Conservation (phyloP, 2,113 vertebrate genomes). For the Penelope pileata region DNA sequence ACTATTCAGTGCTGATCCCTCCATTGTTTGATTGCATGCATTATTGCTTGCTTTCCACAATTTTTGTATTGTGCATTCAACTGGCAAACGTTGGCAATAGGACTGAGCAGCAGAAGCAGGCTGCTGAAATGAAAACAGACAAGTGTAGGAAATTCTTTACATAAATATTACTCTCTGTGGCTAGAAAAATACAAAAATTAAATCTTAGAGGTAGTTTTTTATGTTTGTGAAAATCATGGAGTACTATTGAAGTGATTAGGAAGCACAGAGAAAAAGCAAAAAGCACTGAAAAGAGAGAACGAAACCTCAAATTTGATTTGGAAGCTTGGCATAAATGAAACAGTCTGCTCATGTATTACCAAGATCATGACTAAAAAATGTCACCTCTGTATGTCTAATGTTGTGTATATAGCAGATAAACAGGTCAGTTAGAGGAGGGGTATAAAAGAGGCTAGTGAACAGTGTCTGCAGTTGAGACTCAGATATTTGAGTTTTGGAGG, state of each 20-base stretch:
- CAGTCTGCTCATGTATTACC: not conserved
- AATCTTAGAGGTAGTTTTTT: not conserved
- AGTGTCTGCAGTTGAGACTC: not conserved
- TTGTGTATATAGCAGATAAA: not conserved
- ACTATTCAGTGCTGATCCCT: slow-evolving; percentile 10
- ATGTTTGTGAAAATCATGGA: not conserved
- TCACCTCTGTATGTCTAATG: not conserved
- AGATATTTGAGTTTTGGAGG: not conserved
- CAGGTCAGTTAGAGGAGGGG: not conserved
- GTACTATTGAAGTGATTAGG: not conserved
- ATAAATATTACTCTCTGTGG: not conserved
- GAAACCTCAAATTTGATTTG: not conserved
- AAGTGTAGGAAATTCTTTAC: not conserved
- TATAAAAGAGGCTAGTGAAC: not conserved
- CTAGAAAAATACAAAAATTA: not conserved
- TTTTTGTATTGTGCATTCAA: not conserved
- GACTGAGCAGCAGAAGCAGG: not conserved
- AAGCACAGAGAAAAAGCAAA: not conserved
- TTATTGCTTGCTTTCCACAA: not conserved
- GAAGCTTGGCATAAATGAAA: not conserved
- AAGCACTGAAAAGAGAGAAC: not conserved
- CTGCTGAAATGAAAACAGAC: not conserved
- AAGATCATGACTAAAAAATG: not conserved
- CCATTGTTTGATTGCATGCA: not conserved
- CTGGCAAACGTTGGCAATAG: not conserved